Percentiles rank a stretch among this genome's conserved stretches.
Evolutionary conservation across 2,888 invertebrate species (phyloP).

Genomic region (Emmelina monodactyla): DNA sequence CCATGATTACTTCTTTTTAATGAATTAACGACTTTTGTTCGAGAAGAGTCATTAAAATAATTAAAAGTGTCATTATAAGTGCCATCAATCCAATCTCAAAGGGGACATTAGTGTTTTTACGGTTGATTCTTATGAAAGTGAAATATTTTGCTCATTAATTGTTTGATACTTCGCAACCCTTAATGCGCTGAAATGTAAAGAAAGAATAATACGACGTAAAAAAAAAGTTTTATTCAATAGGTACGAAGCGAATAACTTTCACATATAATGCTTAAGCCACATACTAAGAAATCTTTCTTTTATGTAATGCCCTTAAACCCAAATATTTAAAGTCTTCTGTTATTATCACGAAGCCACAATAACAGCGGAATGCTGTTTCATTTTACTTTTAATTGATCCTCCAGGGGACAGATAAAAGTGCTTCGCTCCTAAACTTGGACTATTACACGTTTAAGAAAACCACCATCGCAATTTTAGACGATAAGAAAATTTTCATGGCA

Average conservation of each 20-base stretch:
- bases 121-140: constrained; percentile 34
- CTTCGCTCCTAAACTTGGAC: constrained; percentile 60
- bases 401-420: constrained; percentile 63
- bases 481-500: constrained; percentile 53
- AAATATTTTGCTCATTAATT: too few relatives aligned
- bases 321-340: constrained; percentile 3
- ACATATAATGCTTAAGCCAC: too few relatives aligned
- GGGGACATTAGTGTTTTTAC: constrained; percentile 58
- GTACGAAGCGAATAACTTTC: too few relatives aligned
- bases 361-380: constrained; percentile 46
- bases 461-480: constrained; percentile 43
- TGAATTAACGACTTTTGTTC: constrained; percentile 60
- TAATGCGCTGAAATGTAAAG: too few relatives aligned
- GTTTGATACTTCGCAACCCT: too few relatives aligned
- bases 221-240: too few relatives aligned
- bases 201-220: too few relatives aligned
- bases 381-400: constrained; percentile 67
- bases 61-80: constrained; percentile 63
- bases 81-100: constrained; percentile 56
- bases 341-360: constrained; percentile 32
- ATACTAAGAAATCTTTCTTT: too few relatives aligned
- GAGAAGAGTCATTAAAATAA: constrained; percentile 56
- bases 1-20: constrained; percentile 41
- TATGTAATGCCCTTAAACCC: constrained; percentile 1
- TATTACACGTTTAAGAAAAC: constrained; percentile 63